Conservation (phyloP, 2,113 vertebrate genomes). For the Myotis yumanensis region DNA sequence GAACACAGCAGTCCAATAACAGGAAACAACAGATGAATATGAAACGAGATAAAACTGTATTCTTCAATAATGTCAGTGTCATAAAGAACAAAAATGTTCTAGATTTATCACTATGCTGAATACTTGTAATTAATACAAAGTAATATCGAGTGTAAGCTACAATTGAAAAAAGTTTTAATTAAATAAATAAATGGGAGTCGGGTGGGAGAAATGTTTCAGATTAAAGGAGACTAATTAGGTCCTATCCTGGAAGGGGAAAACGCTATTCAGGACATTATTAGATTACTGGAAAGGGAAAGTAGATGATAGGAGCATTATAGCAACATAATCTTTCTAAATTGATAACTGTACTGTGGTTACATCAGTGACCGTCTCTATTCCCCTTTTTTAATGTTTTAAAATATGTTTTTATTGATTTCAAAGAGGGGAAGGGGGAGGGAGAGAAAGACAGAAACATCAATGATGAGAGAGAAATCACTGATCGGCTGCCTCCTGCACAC, state of each 20-base stretch:
- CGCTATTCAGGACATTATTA: background rate
- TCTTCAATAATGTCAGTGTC: background rate
- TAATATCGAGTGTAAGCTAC: background rate
- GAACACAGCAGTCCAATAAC: background rate
- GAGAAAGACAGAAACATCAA: too few relatives aligned
- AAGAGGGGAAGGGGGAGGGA: too few relatives aligned
- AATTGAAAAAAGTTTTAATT: background rate
- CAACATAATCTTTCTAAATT: background rate
- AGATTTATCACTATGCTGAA: background rate
- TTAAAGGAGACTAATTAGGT: background rate
- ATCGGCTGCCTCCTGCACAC: too few relatives aligned
- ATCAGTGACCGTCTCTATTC: background rate
- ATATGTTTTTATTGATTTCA: too few relatives aligned
- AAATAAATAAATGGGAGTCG: background rate
- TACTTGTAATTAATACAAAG: background rate
- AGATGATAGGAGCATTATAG: background rate
- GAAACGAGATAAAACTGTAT: background rate
- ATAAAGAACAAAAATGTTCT: background rate
- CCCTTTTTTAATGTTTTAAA: too few relatives aligned
- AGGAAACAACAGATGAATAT: background rate
- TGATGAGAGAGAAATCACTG: too few relatives aligned
- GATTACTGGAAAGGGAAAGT: background rate
- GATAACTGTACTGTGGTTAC: background rate
- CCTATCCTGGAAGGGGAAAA: background rate
- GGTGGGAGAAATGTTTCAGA: background rate